phyloP scores from a whole-genome alignment of 2,113 vertebrate species.

The Vidua chalybeata region DNA sequence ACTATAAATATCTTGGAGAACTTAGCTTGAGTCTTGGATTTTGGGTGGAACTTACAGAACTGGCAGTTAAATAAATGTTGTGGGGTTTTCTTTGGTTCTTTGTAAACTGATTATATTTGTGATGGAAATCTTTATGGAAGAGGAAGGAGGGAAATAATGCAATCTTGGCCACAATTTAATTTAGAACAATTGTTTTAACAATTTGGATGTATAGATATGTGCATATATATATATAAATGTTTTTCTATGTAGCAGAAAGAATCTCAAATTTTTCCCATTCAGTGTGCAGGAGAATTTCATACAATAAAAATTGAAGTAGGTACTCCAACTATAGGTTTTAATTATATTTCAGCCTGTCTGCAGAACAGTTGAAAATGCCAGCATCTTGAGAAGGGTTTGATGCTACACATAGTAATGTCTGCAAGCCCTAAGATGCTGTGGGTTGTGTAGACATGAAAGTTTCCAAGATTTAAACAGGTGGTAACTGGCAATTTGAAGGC shows the following conservation, averaged over 20 bases:
- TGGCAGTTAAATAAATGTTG: not conserved
- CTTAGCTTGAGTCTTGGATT: not conserved
- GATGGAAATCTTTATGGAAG: not conserved
- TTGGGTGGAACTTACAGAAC: not conserved
- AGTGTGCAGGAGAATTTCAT: not conserved
- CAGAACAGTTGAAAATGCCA: not conserved
- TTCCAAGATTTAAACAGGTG: not conserved
- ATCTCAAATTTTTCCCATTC: not conserved
- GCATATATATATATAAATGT: too few relatives aligned
- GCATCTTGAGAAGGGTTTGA: not conserved
- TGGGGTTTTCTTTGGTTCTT: not conserved
- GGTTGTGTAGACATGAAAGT: not conserved
- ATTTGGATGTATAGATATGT: not conserved
- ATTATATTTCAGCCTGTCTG: not conserved
- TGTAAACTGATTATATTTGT: not conserved
- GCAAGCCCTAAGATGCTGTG: not conserved
- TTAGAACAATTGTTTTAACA: not conserved
- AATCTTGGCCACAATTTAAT: not conserved
- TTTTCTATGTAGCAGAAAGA: not conserved
- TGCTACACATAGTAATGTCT: not conserved
- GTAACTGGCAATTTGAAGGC: not conserved
- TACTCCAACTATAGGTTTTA: not conserved
- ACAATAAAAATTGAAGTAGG: not conserved
- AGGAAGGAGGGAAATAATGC: not conserved
- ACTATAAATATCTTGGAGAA: not conserved